phyloP scores from a whole-genome alignment of 2,888 invertebrate species.

The Cataglyphis altisquamis region DNA sequence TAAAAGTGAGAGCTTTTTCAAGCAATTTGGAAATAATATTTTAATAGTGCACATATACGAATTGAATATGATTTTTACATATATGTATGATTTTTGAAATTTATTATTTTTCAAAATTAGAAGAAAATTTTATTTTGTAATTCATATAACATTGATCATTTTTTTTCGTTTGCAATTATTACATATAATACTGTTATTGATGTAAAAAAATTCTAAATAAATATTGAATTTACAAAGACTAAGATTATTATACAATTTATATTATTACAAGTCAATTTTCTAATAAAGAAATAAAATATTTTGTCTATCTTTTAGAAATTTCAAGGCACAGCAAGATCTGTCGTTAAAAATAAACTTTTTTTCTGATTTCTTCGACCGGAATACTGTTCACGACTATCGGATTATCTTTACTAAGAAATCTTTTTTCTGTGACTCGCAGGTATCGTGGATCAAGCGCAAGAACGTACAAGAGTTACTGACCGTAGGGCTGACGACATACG shows the following conservation, averaged over 20 bases:
- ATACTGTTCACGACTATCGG: conserved; percentile 5
- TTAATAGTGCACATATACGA: neutral
- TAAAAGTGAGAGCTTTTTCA: neutral
- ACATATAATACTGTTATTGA: neutral
- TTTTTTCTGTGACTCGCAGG: conserved; percentile 87
- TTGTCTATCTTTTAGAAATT: neutral
- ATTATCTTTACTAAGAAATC: conserved; percentile 60
- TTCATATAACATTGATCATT: neutral
- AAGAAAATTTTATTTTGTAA: conserved; percentile 7
- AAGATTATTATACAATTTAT: neutral
- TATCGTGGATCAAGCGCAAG: conserved; percentile 94
- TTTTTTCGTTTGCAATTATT: neutral
- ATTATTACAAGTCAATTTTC: neutral
- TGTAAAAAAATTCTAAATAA: neutral
- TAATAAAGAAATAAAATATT: neutral
- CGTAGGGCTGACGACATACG: conserved; percentile 95
- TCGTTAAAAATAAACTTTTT: conserved; percentile 22
- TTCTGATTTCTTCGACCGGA: conserved; percentile 16
- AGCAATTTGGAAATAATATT: neutral
- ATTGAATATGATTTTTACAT: neutral
- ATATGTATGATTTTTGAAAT: neutral
- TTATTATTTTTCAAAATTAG: neutral
- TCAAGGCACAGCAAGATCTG: neutral
- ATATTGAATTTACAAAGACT: neutral
- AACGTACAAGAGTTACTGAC: conserved; percentile 92